Conservation (phyloP, 1,140 invertebrate species). For the Hyposmocoma kahamanoa region DNA sequence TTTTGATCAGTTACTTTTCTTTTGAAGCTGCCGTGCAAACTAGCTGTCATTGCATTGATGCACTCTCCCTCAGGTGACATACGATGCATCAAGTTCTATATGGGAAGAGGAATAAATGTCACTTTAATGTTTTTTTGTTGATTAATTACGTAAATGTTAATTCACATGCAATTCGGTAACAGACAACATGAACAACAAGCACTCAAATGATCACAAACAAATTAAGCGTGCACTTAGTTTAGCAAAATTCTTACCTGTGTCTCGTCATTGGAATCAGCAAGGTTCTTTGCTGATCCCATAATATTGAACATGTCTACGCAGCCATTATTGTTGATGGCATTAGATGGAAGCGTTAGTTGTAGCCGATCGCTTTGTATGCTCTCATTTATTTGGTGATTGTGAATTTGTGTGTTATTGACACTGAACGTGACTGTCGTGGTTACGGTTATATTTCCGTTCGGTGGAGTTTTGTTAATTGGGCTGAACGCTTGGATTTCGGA, state of each 20-base stretch:
- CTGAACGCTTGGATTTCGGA: constrained; percentile 71
- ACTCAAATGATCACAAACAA: neutral
- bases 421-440: constrained; percentile 89
- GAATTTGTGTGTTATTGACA: constrained; percentile 76
- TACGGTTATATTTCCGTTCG: constrained; percentile 80
- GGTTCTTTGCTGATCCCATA: constrained; percentile 40
- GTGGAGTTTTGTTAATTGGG: constrained; percentile 65
- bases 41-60: constrained; percentile 66
- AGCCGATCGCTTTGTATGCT: constrained; percentile 58
- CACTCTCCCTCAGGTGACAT: constrained; percentile 72
- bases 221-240: neutral
- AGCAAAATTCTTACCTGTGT: constrained; percentile 46
- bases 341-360: constrained; percentile 70
- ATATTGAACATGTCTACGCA: constrained; percentile 41
- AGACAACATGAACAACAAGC: neutral
- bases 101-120: constrained; percentile 56
- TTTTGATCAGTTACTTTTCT: constrained; percentile 56
- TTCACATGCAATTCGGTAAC: neutral
- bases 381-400: constrained; percentile 66
- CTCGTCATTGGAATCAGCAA: constrained; percentile 50
- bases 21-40: constrained; percentile 69
- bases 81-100: constrained; percentile 70
- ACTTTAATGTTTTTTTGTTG: constrained; percentile 26
- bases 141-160: constrained; percentile 16
- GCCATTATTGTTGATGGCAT: constrained; percentile 59